Evolutionary conservation across 2,113 vertebrate genomes (phyloP).

Genomic region (Procapra przewalskii): DNA sequence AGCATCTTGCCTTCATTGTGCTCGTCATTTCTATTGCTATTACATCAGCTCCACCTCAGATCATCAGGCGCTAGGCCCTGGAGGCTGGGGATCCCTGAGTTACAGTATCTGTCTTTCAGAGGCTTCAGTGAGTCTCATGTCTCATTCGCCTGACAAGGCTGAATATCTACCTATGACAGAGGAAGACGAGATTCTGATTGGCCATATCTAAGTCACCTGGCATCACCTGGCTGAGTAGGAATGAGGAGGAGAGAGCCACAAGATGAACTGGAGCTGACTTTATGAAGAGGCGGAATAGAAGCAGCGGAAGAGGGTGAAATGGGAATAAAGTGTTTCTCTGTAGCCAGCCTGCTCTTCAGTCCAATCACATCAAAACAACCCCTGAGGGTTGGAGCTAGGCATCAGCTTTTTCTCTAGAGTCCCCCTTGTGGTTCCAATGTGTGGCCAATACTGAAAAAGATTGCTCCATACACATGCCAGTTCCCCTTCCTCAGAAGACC

Average conservation of each 20-base stretch:
- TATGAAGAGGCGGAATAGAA: background rate
- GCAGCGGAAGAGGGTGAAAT: background rate
- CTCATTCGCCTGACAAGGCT: rapidly evolving
- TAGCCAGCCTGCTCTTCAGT: background rate
- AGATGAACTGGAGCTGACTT: background rate
- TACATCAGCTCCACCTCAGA: background rate
- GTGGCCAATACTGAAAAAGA: background rate
- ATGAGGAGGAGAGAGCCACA: background rate
- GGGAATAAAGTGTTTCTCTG: background rate
- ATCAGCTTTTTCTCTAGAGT: background rate
- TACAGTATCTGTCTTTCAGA: background rate
- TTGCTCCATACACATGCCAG: background rate
- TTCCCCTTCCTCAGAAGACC: background rate
- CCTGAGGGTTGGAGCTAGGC: too few species aligned
- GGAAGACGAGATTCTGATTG: background rate
- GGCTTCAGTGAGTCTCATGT: background rate
- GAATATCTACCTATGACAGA: background rate
- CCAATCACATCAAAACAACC: background rate
- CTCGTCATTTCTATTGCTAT: background rate
- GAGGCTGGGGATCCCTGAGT: background rate
- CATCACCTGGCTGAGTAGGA: background rate
- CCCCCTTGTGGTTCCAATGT: background rate
- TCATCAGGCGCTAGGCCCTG: background rate
- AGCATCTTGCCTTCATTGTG: background rate
- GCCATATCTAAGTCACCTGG: background rate